These are phyloP conservation scores for Drosophila kohkoa DNA, from an alignment of 1,140 invertebrate genomes.

Conservation along the genomic window DNA sequence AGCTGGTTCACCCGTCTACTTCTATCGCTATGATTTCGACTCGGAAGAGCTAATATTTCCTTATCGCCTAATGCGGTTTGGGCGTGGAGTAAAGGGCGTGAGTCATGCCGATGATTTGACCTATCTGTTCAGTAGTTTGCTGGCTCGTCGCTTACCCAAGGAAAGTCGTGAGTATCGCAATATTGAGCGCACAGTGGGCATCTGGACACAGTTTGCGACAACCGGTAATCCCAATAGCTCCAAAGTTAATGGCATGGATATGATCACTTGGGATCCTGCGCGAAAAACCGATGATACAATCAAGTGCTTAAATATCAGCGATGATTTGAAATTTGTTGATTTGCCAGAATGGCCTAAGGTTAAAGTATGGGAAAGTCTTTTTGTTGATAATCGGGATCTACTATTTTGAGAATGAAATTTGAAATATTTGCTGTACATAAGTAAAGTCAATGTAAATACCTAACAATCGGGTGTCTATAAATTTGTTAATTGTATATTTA, in stretches of 20 bases:
- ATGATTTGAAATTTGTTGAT: conserved; percentile 79
- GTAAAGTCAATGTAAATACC: conserved; percentile 1
- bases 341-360: conserved; percentile 84
- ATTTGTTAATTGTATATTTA: background rate
- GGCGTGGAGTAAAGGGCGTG: conserved; percentile 81
- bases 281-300: conserved; percentile 68
- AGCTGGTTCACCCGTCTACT: conserved; percentile 81
- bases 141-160: conserved; percentile 82
- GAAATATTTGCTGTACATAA: conserved; percentile 10
- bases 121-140: conserved; percentile 86
- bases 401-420: conserved; percentile 42
- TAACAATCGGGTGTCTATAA: conserved; percentile 14
- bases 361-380: conserved; percentile 84
- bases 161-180: conserved; percentile 78
- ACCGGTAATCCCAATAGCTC: conserved; percentile 81
- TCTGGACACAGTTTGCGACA: conserved; percentile 85
- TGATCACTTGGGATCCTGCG: conserved; percentile 69
- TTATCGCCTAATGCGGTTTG: conserved; percentile 81
- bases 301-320: conserved; percentile 85
- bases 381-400: conserved; percentile 61
- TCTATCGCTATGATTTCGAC: conserved; percentile 85
- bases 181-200: conserved; percentile 79
- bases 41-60: conserved; percentile 73
- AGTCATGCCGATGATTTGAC: conserved; percentile 88
- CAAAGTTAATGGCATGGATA: conserved; percentile 74